A percentile compares a stretch with the other conserved stretches of the same genome.
These are phyloP conservation scores for Anadara kagoshimensis DNA, from an alignment of 1,140 invertebrate species.

Conservation along the genomic window DNA sequence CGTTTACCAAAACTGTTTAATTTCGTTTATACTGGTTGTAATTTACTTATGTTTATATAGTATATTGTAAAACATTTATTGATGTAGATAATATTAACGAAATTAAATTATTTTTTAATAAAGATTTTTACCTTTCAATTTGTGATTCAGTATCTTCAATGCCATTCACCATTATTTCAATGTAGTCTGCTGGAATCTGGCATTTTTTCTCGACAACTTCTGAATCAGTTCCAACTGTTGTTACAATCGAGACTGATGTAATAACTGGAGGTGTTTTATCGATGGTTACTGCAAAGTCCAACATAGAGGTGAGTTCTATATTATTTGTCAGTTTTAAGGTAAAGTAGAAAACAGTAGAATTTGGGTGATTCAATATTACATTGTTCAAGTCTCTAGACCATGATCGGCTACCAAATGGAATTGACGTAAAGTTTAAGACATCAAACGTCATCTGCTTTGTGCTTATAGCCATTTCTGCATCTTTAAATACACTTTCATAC, in stretches of 20 bases:
- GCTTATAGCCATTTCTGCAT: slow-evolving; percentile 19
- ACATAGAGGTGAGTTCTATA: slow-evolving; percentile 15
- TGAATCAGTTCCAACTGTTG: slow-evolving; percentile 8
- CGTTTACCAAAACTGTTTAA: too few species aligned
- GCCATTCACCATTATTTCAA: slow-evolving; percentile 31
- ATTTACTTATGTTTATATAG: too few species aligned
- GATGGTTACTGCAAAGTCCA: slow-evolving; percentile 21
- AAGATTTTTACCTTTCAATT: slow-evolving; percentile 43
- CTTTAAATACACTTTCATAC: slow-evolving; percentile 33
- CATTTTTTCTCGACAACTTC: slow-evolving; percentile 16
- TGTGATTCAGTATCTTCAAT: slow-evolving; percentile 34
- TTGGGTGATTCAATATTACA: slow-evolving; percentile 8
- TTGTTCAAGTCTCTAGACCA: slow-evolving; percentile 26
- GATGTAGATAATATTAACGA: too few species aligned
- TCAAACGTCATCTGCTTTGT: slow-evolving; percentile 12
- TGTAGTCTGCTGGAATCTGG: slow-evolving; percentile 38
- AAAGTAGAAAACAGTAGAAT: slow-evolving; percentile 23
- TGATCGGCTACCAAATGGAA: background rate
- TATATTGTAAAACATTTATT: too few species aligned
- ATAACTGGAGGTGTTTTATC: slow-evolving; percentile 37
- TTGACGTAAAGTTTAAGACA: background rate
- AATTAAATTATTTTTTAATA: too few species aligned
- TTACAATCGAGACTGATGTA: slow-evolving; percentile 33
- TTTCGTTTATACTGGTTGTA: too few species aligned
- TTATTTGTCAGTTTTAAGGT: slow-evolving; percentile 34